Percentiles rank a stretch among this genome's conserved stretches.
These are phyloP conservation scores for Argopecten irradians DNA, from an alignment of 1,140 invertebrate species.

Conservation along the genomic window DNA sequence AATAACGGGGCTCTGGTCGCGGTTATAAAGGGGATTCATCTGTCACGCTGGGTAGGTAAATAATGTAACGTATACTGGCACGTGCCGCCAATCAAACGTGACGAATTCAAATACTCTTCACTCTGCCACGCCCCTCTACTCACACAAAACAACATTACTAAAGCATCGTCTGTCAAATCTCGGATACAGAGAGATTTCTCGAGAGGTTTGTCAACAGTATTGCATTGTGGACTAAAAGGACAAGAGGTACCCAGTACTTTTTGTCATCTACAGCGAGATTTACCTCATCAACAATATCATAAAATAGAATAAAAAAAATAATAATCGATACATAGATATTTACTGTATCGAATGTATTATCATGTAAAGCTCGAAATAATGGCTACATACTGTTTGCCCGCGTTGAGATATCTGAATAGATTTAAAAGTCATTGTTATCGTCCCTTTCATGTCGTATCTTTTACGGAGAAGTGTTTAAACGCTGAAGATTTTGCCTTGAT, in stretches of 20 bases:
- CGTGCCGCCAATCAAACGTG: constrained; percentile 5
- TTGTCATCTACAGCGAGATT: not conserved
- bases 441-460: not conserved
- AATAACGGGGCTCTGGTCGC: not conserved
- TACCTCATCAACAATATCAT: not conserved
- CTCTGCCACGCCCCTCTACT: not conserved
- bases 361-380: not conserved
- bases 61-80: not conserved
- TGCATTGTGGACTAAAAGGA: not conserved
- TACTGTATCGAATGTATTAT: not conserved
- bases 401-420: not conserved
- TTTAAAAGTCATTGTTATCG: constrained; percentile 1
- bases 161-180: constrained; percentile 1
- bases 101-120: constrained; percentile 10
- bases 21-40: not conserved
- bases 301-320: not conserved
- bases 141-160: constrained; percentile 11
- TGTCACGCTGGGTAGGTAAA: not conserved
- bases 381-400: not conserved
- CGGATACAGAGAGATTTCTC: not conserved
- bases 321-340: not conserved
- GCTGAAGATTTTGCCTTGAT: not conserved
- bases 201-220: constrained; percentile 16
- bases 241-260: not conserved
- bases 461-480: not conserved